phyloP scores from a whole-genome alignment of 2,797 vertebrate species.

The Eulemur mongoz region DNA sequence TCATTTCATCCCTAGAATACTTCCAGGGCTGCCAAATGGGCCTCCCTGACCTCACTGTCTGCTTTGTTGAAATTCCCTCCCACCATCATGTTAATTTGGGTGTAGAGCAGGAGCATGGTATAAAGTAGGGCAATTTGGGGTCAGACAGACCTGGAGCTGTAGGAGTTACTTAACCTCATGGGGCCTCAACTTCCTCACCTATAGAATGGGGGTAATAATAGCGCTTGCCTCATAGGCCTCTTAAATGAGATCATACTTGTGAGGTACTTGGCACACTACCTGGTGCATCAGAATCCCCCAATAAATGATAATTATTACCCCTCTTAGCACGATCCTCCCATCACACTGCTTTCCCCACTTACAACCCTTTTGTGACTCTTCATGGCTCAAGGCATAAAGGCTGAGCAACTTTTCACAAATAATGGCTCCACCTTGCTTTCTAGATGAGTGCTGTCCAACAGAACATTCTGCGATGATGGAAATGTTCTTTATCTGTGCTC shows the following conservation, averaged over 20 bases:
- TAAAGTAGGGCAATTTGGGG: background rate
- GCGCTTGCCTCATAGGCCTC: background rate
- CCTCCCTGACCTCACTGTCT: background rate
- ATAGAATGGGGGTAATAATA: background rate
- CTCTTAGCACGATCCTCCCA: background rate
- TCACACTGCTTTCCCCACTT: background rate
- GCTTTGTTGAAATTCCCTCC: background rate
- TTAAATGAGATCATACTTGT: background rate
- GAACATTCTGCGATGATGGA: background rate
- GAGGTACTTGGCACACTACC: background rate
- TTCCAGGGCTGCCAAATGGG: background rate
- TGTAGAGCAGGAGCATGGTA: background rate
- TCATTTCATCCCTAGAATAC: background rate
- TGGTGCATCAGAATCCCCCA: background rate
- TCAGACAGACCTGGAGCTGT: background rate
- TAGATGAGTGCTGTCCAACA: background rate
- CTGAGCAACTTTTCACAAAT: background rate
- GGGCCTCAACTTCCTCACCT: background rate
- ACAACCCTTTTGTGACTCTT: background rate
- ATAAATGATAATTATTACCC: background rate
- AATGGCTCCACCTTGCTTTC: background rate
- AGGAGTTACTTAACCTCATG: background rate
- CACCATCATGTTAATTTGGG: background rate
- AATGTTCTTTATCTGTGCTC: background rate
- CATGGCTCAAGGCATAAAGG: background rate